Conservation (phyloP, 2,797 vertebrate species). For the Sebastes umbrosus region DNA sequence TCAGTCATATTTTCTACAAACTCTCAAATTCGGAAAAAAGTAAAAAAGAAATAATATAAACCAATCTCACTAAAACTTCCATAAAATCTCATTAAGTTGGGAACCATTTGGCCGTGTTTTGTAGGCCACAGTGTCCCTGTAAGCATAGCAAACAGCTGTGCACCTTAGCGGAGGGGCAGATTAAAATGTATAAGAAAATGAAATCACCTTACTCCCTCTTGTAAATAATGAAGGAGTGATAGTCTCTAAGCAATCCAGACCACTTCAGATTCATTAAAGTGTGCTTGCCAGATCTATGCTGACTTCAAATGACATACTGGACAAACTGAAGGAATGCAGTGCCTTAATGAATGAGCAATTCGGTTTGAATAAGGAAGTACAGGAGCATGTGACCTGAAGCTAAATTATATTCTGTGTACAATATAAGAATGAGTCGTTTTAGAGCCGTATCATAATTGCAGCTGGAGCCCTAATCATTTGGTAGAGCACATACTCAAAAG, state of each 20-base stretch:
- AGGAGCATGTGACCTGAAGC: slow-evolving; percentile 29
- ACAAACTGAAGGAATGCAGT: neutral
- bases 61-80: neutral
- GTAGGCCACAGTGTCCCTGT: neutral
- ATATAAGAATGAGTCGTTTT: slow-evolving; percentile 23
- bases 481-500: slow-evolving; percentile 3
- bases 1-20: no score
- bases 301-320: slow-evolving; percentile 22
- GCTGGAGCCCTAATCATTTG: slow-evolving; percentile 10
- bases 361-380: slow-evolving; percentile 6
- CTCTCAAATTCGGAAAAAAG: no score
- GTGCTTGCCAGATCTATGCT: neutral
- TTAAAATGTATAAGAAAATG: slow-evolving; percentile 30
- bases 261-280: slow-evolving; percentile 39
- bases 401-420: neutral
- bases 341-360: slow-evolving; percentile 18
- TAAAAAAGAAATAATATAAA: neutral
- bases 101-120: neutral
- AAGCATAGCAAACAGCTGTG: slow-evolving; percentile 19
- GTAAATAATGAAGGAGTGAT: slow-evolving; percentile 26
- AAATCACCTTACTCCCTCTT: slow-evolving; percentile 38
- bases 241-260: slow-evolving; percentile 30
- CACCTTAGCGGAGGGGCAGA: slow-evolving; percentile 5
- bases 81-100: neutral
- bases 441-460: slow-evolving; percentile 1